Evolutionary conservation across 2,113 vertebrate species (phyloP).

Genomic region (Platysternon megacephalum): DNA sequence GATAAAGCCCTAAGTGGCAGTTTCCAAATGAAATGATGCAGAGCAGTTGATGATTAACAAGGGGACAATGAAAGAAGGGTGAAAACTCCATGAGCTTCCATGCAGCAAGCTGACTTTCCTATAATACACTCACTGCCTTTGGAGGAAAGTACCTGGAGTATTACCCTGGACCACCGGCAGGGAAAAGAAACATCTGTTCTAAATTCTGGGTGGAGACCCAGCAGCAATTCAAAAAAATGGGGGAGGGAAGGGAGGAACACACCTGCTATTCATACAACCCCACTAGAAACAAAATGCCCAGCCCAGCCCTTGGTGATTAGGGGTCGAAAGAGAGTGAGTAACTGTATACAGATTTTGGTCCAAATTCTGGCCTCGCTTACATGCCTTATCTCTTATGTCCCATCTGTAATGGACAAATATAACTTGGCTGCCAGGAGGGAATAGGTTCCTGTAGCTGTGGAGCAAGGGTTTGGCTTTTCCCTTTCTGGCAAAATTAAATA

Average conservation of each 20-base stretch:
- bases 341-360: background rate
- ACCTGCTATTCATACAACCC: background rate
- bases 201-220: background rate
- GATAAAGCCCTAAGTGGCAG: background rate
- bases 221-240: background rate
- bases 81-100: background rate
- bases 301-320: background rate
- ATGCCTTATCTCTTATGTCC: background rate
- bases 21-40: background rate
- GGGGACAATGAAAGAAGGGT: background rate
- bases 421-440: background rate
- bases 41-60: background rate
- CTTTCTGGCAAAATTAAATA: background rate
- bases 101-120: background rate
- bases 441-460: background rate
- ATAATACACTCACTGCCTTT: background rate
- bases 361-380: fast-evolving
- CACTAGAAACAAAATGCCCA: background rate
- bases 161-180: background rate
- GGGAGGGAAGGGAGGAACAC: background rate
- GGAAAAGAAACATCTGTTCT: background rate
- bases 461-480: background rate
- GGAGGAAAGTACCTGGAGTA: background rate
- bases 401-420: background rate
- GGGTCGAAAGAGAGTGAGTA: background rate